Base-by-base conservation (phyloP, 2,888 invertebrate genomes). In the Lacanobia oleracea region DNA sequence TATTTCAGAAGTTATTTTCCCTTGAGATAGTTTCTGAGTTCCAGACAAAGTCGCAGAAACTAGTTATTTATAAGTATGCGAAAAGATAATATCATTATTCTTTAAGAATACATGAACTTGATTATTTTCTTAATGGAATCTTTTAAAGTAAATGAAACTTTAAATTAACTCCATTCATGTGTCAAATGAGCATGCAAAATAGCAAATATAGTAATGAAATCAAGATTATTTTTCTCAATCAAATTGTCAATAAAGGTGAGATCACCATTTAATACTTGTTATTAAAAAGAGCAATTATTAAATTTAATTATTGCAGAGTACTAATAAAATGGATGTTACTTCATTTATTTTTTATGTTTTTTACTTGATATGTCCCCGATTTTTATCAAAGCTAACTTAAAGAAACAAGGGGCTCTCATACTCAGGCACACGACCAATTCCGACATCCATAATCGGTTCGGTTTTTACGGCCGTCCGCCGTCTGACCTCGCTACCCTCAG, bases 381-480 rank as follows among this genome's bases (percentile, higher is more conserved):
- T 1, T 14, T 12, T 57, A 54, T 23, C 45, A 77, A 50, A 33
- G 23, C 12, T 73, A 70, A n/a, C 5, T 43, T 63, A 45, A 43
- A 64, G 67, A 12, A 77, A 21, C 33, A n/a, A 16, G 7, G 18
- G 14, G 18, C 23, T 12, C 73, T 78, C 40, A 67, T 82, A 67
- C 66, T 50, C 12, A 72, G 67, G 48, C 37, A 57, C 56, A 82
- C 51, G 21, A 72, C 33, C 40, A 18, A 74, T 66, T 50, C 48
- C 48, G 18, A 60, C 59, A 56, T 60, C 65, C 40, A 59, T 66
- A 69, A 68, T 48, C 23, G 43, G 59, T 56, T 40, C 51, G 83
- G 86, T 88, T 89, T 87, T 86, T 87, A 86, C 82, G 79, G 63
- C 64, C 78, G 37, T 62, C 68, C 63, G 68, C 70, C 66, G 81